phyloP scores from a whole-genome alignment of 2,888 invertebrate species.

The Antheraea assamensis region DNA sequence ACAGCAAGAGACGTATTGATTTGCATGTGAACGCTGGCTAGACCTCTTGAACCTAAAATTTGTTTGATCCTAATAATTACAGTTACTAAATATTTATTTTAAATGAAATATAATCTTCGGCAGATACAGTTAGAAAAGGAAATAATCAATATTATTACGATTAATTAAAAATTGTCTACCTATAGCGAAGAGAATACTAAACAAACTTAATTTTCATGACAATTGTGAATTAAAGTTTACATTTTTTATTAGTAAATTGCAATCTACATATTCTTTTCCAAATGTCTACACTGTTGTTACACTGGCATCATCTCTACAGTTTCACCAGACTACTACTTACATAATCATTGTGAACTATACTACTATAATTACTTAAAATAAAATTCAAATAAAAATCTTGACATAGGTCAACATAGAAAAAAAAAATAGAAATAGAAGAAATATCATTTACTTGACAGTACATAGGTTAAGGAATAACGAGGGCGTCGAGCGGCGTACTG shows the following conservation, averaged over 20 bases:
- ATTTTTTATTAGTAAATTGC: no score
- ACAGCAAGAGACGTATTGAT: slow-evolving; percentile 85
- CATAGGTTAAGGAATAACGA: not conserved
- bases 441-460: not conserved
- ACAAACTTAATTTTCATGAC: not conserved
- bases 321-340: no score
- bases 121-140: no score
- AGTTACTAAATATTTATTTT: not conserved
- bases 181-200: not conserved
- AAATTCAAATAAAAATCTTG: not conserved
- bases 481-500: not conserved
- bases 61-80: not conserved
- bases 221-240: no score
- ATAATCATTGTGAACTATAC: no score
- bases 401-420: no score
- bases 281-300: no score
- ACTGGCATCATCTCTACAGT: no score
- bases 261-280: no score
- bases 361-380: not conserved
- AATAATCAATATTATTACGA: no score
- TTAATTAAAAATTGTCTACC: no score
- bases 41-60: slow-evolving; percentile 63
- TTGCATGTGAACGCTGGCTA: slow-evolving; percentile 85
- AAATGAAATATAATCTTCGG: not conserved
- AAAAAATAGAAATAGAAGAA: no score